Base-by-base conservation (phyloP, 2,113 vertebrate genomes). In the Chlorodrepanis virens region DNA sequence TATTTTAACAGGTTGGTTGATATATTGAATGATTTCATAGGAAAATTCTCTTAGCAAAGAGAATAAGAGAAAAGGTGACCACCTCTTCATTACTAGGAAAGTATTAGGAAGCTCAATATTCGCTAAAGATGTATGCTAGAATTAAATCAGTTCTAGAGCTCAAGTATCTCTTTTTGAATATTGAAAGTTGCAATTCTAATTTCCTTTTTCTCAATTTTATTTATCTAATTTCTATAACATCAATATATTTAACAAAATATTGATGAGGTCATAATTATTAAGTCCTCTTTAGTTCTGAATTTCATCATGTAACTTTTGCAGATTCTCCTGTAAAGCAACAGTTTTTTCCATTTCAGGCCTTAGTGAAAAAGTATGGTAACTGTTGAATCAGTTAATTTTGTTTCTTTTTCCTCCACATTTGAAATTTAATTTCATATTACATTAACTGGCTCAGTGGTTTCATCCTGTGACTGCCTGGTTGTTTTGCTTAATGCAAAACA, bases 231-330 rank as follows among this genome's bases (percentile, higher is more conserved):
- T 45, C 21, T 27, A 5, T 65, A 44, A 18, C 9, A 40, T 69
- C 22, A 67, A 13, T 65, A n/a, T 72, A 44, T 52, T 64, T 59
- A 27, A 72, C 2, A 53, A 71, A 75, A 54, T 72, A 54, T 40
- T 1, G 0, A 21, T 54, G 9, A 53, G 50, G 11, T 69, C 7
- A 25, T 65, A n/a, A 60, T 3, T 2, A 27, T 31, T 14, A 45
- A 33, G 13, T 61, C 21, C 11, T 45, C 16, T 65, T 53, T 40
- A 63, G 17, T 65, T 94, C 42, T 42, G 42, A 87, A 87, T 74
- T 53, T 31, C 33, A 40, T 63, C 3, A 4, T 53, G 61, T 83
- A 31, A 19, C 25, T 76, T 85, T 42, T 76, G 14, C 59, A 61
- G 28, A 40, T 90, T 81, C 27, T 89, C 82, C 44, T 45, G 53